Percentiles rank a stretch among this genome's conserved stretches.
Conservation (phyloP, 2,888 invertebrate genomes). For the Dolichomitus sp. region DNA sequence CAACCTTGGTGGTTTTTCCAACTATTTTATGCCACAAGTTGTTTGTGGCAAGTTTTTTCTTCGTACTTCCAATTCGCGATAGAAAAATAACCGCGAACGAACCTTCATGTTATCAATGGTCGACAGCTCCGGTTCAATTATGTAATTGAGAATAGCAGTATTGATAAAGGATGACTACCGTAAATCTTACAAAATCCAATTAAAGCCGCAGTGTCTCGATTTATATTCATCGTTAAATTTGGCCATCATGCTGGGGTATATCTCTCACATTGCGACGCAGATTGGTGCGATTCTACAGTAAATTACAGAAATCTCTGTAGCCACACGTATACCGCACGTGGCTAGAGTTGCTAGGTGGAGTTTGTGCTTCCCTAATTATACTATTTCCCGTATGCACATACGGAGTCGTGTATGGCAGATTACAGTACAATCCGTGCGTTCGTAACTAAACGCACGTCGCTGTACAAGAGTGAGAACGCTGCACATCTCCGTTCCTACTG, state of each 20-base stretch:
- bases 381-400: constrained; percentile 42
- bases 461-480: constrained; percentile 15
- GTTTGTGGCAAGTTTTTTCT: too few relatives aligned
- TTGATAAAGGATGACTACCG: not conserved
- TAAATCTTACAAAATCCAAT: not conserved
- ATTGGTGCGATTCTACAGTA: constrained; percentile 26
- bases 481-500: constrained; percentile 43
- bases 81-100: not conserved
- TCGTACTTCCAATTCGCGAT: too few relatives aligned
- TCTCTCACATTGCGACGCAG: constrained; percentile 11
- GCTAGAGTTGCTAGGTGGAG: constrained; percentile 30
- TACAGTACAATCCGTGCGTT: constrained; percentile 41
- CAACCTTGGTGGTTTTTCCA: too few relatives aligned
- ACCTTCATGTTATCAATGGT: not conserved
- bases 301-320: constrained; percentile 50
- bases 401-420: constrained; percentile 46
- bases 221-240: constrained; percentile 37
- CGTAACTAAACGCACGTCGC: constrained; percentile 29
- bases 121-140: not conserved
- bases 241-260: not conserved
- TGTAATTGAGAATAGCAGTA: not conserved
- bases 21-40: too few relatives aligned
- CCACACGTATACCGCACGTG: constrained; percentile 16
- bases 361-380: constrained; percentile 55
- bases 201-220: not conserved